phyloP scores from a whole-genome alignment of 1,140 invertebrate species.

The Pseudoatta argentina region DNA sequence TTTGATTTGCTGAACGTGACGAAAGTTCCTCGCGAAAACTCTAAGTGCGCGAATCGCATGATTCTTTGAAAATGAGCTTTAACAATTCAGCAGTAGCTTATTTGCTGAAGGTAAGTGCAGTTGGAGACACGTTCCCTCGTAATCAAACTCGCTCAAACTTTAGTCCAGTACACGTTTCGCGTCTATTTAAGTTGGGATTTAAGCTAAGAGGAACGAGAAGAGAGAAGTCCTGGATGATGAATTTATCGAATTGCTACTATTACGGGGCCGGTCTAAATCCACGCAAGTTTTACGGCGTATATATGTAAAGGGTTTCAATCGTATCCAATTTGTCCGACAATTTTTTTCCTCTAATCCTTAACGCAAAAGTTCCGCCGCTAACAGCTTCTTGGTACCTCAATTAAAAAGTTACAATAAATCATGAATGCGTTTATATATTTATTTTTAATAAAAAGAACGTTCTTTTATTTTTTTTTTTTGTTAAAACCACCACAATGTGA shows the following conservation, averaged over 20 bases:
- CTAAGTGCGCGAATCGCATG: constrained; percentile 40
- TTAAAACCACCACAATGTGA: neutral
- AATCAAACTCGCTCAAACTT: constrained; percentile 62
- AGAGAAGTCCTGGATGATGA: constrained; percentile 51
- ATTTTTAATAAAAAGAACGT: neutral
- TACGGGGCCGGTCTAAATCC: neutral
- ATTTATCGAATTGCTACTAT: constrained; percentile 50
- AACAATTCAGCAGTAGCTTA: constrained; percentile 64
- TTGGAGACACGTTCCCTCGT: constrained; percentile 58
- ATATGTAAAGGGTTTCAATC: neutral
- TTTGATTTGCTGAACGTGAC: constrained; percentile 42
- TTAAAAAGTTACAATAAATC: constrained; percentile 5
- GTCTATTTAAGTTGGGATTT: constrained; percentile 63
- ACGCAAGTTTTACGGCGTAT: constrained; percentile 22
- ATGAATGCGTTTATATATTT: neutral
- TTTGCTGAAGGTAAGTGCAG: constrained; percentile 59
- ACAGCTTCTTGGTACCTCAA: neutral
- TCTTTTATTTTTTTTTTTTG: neutral
- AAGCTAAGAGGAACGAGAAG: constrained; percentile 25
- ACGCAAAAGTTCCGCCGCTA: neutral
- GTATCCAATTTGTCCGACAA: neutral
- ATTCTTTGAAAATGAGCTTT: constrained; percentile 65
- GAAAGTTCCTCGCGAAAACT: constrained; percentile 50
- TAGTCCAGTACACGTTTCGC: constrained; percentile 51
- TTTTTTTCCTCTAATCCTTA: neutral